Conservation (phyloP, 2,113 vertebrate genomes). For the Petrocephalus zakoni region DNA sequence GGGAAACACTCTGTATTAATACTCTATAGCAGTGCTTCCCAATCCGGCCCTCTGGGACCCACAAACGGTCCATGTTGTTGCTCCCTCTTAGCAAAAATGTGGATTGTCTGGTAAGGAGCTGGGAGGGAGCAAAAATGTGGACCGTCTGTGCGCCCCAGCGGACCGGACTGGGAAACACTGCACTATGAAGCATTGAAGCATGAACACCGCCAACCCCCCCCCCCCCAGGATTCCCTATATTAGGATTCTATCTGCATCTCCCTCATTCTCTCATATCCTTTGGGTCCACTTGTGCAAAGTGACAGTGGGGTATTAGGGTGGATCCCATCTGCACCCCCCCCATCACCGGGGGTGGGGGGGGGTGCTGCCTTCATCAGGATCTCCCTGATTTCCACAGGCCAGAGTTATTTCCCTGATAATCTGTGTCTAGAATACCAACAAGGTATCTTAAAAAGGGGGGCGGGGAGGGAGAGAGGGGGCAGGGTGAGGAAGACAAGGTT, state of each 20-base stretch:
- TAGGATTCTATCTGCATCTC: neutral
- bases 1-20: too few relatives aligned
- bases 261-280: neutral
- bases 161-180: neutral
- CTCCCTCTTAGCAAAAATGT: neutral
- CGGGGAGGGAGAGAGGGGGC: neutral
- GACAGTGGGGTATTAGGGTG: neutral
- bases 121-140: neutral
- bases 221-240: neutral
- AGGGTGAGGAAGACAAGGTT: neutral
- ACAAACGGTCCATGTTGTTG: neutral
- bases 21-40: neutral
- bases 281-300: neutral
- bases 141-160: neutral
- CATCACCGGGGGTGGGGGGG: neutral
- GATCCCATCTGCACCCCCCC: neutral
- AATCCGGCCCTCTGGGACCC: neutral
- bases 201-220: neutral
- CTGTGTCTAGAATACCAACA: conserved; percentile 8
- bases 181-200: neutral
- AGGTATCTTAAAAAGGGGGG: neutral
- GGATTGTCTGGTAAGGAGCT: neutral
- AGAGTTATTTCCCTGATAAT: neutral
- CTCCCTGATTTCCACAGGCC: conserved; percentile 11
- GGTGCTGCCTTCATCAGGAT: neutral